Evolutionary conservation across 2,797 vertebrate genomes (phyloP), one percentile per base, ranked within the genome.

Genomic region (Sebastes goodei): DNA sequence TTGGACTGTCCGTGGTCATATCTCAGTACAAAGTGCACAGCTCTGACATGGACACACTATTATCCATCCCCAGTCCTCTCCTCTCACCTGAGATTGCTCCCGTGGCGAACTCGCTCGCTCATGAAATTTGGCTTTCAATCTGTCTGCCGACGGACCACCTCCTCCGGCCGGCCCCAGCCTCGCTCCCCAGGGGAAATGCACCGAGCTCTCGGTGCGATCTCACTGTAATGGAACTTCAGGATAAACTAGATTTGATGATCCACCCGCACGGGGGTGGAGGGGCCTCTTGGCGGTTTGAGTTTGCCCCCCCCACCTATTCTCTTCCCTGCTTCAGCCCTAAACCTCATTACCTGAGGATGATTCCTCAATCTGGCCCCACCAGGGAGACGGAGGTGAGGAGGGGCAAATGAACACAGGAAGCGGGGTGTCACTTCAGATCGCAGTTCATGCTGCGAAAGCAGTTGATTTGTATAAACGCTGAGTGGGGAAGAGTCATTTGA

Each of bases 171-270:
- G 46, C 42, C 80, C 23, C 23, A 2, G 10, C 55, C 17, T 12
- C 42, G 21, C 55, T 71, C 77, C 68, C 79, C 3, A 1, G 81
- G 81, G 91, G 90, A 89, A 93, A 91, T 88, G 79, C 86, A 80
- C 67, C n/a, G 5, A 69, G 65, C 82, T 88, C 85, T 85, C 81
- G 57, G 66, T 89, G 79, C 83, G 60, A 87, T 92, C 84, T 82
- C 67, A 75, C 71, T 82, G 79, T 86, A 92, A 93, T 92, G 76
- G 84, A 93, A 91, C 87, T 91, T 90, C 77, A 85, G 82, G 87
- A 90, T 86, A 78, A 95, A 93, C 86, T 85, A 86, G 88, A 91
- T 92, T 90, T 87, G 87, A 92, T 87, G 85, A 86, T 88, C 76
- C 84, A 76, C 80, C 85, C 65, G 12, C 75, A 57, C 61, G 27